Percentiles rank a stretch among this genome's conserved stretches.
phyloP scores from a whole-genome alignment of 2,797 vertebrate species.

The Varecia variegata region DNA sequence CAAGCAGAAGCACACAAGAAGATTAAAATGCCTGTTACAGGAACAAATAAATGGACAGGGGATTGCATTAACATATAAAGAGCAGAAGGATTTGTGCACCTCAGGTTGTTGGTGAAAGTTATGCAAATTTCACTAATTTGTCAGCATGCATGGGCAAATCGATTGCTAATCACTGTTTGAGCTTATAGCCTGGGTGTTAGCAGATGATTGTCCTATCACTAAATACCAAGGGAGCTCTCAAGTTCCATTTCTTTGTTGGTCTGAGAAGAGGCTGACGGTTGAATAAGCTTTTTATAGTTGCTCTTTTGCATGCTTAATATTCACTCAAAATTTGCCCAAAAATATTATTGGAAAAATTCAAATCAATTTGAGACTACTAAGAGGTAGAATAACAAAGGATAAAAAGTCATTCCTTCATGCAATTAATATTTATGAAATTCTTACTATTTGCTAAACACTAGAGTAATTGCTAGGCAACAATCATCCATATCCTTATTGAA shows the following conservation, averaged over 20 bases:
- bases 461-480: background rate
- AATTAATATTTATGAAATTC: background rate
- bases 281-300: slow-evolving; percentile 13
- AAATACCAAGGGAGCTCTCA: background rate
- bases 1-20: background rate
- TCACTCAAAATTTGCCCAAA: slow-evolving; percentile 3
- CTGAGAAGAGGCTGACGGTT: background rate
- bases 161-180: background rate
- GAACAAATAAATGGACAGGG: background rate
- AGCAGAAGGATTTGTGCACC: background rate
- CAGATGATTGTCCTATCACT: background rate
- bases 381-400: background rate
- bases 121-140: background rate
- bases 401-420: background rate
- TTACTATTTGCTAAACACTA: background rate
- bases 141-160: background rate
- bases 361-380: background rate
- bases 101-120: slow-evolving; percentile 7
- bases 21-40: slow-evolving; percentile 13
- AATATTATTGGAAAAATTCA: background rate
- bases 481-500: background rate
- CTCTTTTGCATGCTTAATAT: background rate
- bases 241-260: background rate
- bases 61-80: slow-evolving; percentile 47
- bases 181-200: background rate